phyloP scores from a whole-genome alignment of 1,140 invertebrate species.

The Phymorhynchus buccinoides region DNA sequence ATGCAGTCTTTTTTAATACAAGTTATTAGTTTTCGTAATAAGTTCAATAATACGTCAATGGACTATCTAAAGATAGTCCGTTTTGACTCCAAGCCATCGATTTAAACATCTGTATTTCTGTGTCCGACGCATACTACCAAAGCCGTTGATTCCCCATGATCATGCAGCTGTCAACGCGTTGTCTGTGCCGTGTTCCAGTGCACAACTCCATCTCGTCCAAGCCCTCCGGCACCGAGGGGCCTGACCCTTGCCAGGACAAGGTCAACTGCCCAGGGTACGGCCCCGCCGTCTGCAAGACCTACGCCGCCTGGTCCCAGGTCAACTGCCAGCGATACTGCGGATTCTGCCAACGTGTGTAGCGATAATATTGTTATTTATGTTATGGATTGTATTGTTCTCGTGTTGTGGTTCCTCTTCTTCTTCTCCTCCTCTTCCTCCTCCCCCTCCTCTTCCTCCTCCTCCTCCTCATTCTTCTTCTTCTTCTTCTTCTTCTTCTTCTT shows the following conservation, averaged over 20 bases:
- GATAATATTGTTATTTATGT: not conserved
- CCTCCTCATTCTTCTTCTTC: too few species aligned
- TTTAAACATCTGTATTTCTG: too few species aligned
- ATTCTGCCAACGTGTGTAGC: slow-evolving; percentile 55
- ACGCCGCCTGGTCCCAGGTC: slow-evolving; percentile 55
- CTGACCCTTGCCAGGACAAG: slow-evolving; percentile 55
- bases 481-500: too few species aligned
- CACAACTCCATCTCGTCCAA: not conserved
- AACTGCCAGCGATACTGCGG: slow-evolving; percentile 61
- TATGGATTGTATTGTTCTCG: not conserved
- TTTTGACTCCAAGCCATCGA: too few species aligned
- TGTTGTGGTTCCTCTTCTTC: too few species aligned
- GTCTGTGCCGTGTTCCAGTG: not conserved
- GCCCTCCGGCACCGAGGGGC: slow-evolving; percentile 42
- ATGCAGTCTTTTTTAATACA: too few species aligned
- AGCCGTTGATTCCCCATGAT: too few species aligned
- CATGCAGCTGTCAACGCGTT: too few species aligned
- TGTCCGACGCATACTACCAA: too few species aligned
- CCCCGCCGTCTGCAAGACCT: slow-evolving; percentile 52
- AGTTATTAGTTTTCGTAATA: too few species aligned
- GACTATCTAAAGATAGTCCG: too few species aligned
- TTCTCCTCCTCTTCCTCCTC: not conserved
- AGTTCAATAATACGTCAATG: too few species aligned
- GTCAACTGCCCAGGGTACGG: slow-evolving; percentile 57
- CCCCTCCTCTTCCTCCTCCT: not conserved